Evolutionary conservation across 2,888 invertebrate species (phyloP), one percentile per base, ranked within the genome.

Genomic region (Netelia inedita): DNA sequence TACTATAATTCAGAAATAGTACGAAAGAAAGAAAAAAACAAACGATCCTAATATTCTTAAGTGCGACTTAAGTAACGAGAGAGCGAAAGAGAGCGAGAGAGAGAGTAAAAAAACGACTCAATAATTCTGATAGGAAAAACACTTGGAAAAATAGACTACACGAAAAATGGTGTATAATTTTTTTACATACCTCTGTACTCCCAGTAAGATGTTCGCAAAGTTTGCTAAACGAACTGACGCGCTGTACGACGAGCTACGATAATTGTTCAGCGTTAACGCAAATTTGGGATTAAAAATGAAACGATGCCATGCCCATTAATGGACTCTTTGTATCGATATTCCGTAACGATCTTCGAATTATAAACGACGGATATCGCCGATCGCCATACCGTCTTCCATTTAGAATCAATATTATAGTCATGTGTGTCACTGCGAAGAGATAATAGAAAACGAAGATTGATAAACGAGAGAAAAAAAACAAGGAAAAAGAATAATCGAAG

Each of bases 321-420:
- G 16, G 43, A 3, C 23, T 71, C 35, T 79, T 61, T 53, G n/a
- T 55, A 59, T 63, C 75, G 72, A 82, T 76, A 80, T 75, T 75
- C 82, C 82, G 79, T 69, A 75, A 71, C 82, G 66, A 72, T 82
- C 28, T 79, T 82, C 82, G 81, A 81, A 81, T 28, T 11, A 61
- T 69, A 78, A 72, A 85, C 81, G 85, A 81, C 85, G 85, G 85
- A 85, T 85, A 81, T 85, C 87, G 87, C 86, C 76, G 86, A 87
- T 85, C 82, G 85, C 87, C 85, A 82, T 86, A 87, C 85, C 85
- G 88, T 88, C 88, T 88, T 88, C 88, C 88, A 88, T 80, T 84
- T 85, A 88, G 80, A 84, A 69, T 71, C 73, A 75, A 85, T 86
- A 84, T 82, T 55, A 57, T 85, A 81, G 28, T 82, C 23, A 53